Percentiles rank a stretch among this genome's conserved stretches.
These are phyloP conservation scores for Syngnathus scovelli DNA, from an alignment of 2,113 vertebrate species.

Conservation along the genomic window DNA sequence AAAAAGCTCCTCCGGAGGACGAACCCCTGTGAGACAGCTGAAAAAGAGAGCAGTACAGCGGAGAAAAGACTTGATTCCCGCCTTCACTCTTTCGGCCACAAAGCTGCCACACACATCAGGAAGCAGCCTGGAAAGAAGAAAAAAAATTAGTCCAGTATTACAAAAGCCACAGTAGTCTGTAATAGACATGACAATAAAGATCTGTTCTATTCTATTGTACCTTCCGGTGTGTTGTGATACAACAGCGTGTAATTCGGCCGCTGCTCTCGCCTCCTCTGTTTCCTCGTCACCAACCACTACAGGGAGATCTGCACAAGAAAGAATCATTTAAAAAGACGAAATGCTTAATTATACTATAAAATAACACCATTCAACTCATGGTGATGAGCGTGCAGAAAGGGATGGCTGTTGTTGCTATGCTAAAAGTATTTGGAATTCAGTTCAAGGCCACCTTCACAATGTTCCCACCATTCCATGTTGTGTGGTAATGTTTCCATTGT, in stretches of 20 bases:
- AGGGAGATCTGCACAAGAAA: conserved; percentile 64
- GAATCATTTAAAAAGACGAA: not conserved
- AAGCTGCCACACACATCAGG: conserved; percentile 75
- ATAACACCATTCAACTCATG: not conserved
- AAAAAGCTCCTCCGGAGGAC: conserved; percentile 84
- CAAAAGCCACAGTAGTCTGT: not conserved
- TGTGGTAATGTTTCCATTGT: not conserved
- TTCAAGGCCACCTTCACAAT: no score
- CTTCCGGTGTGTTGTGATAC: conserved; percentile 74
- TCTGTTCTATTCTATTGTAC: conserved; percentile 54
- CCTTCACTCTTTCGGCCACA: conserved; percentile 80
- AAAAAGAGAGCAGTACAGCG: conserved; percentile 90
- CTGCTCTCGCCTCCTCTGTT: conserved; percentile 78
- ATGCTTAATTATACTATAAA: not conserved
- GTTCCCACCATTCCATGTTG: no score
- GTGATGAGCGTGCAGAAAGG: not conserved
- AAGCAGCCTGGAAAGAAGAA: conserved; percentile 55
- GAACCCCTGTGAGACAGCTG: conserved; percentile 88
- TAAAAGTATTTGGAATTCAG: no score
- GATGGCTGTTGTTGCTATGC: not conserved
- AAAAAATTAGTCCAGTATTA: conserved; percentile 15
- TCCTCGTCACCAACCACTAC: conserved; percentile 65
- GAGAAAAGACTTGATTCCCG: conserved; percentile 84
- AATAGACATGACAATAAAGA: not conserved
- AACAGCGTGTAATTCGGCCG: conserved; percentile 73